phyloP scores from a whole-genome alignment of 1,140 invertebrate species.

The Pachyrhynchus sulphureomaculatus region DNA sequence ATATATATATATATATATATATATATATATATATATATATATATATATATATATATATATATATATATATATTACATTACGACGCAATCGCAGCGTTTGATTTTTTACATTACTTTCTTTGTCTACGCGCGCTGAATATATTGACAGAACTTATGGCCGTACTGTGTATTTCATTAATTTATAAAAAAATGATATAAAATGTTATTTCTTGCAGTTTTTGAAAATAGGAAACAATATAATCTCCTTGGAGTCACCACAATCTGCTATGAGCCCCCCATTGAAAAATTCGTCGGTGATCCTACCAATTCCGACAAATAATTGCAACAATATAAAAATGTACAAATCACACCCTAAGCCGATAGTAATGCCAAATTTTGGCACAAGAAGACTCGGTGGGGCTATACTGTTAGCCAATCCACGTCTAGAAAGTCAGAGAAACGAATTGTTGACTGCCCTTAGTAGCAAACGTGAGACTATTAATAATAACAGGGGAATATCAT shows the following conservation, averaged over 20 bases:
- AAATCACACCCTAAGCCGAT: constrained; percentile 42
- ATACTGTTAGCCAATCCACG: constrained; percentile 37
- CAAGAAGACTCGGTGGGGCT: constrained; percentile 38
- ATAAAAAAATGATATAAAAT: too few species aligned
- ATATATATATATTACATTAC: too few species aligned
- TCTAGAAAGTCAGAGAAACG: constrained; percentile 38
- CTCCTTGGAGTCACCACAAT: constrained; percentile 36
- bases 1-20: too few species aligned
- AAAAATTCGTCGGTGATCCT: constrained; percentile 22
- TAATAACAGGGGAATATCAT: constrained; percentile 26
- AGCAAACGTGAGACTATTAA: constrained; percentile 28
- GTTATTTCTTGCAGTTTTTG: constrained; percentile 38
- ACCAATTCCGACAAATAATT: constrained; percentile 16
- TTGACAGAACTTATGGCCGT: too few species aligned
- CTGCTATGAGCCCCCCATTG: constrained; percentile 27
- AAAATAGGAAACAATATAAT: constrained; percentile 38
- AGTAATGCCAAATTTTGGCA: constrained; percentile 35
- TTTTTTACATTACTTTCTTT: too few species aligned
- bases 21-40: too few species aligned
- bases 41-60: too few species aligned
- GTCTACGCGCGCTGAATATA: too few species aligned
- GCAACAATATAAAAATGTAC: constrained; percentile 37
- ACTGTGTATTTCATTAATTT: too few species aligned
- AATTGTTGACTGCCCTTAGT: constrained; percentile 36
- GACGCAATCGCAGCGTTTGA: too few species aligned